Conservation (phyloP, 2,888 invertebrate genomes). For the Agriotes lineatus region DNA sequence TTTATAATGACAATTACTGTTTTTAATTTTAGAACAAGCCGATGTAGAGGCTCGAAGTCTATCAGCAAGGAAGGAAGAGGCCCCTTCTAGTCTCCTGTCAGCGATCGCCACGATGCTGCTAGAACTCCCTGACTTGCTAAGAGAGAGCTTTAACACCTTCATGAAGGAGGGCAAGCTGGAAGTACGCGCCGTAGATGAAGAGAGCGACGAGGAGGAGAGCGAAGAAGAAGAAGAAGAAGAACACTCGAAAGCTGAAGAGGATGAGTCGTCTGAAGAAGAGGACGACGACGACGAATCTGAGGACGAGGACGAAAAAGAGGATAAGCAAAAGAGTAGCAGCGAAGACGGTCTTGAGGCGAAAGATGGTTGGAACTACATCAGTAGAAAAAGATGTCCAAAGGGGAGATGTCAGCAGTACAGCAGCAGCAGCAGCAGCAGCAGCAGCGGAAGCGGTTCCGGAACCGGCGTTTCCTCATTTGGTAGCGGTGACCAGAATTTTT, state of each 20-base stretch:
- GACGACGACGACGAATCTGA: neutral
- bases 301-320: neutral
- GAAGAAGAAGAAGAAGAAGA: neutral
- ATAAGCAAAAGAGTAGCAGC: neutral
- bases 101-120: conserved; percentile 58
- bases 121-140: conserved; percentile 59
- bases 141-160: conserved; percentile 57
- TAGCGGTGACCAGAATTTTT: neutral
- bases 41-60: conserved; percentile 21
- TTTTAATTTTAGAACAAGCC: conserved; percentile 39
- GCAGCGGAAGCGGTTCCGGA: neutral
- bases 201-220: neutral
- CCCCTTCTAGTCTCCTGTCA: conserved; percentile 30
- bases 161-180: conserved; percentile 48
- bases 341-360: neutral
- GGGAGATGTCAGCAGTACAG: no score
- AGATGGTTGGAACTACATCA: neutral
- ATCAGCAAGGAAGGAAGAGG: conserved; percentile 6
- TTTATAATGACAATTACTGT: no score
- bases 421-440: neutral
- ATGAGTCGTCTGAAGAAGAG: conserved; percentile 2
- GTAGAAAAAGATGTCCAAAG: no score
- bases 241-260: conserved; percentile 1
- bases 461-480: no score
- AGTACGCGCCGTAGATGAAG: neutral